These are phyloP conservation scores for Copsychus sechellarum DNA, from an alignment of 2,113 vertebrate genomes.

Conservation along the genomic window DNA sequence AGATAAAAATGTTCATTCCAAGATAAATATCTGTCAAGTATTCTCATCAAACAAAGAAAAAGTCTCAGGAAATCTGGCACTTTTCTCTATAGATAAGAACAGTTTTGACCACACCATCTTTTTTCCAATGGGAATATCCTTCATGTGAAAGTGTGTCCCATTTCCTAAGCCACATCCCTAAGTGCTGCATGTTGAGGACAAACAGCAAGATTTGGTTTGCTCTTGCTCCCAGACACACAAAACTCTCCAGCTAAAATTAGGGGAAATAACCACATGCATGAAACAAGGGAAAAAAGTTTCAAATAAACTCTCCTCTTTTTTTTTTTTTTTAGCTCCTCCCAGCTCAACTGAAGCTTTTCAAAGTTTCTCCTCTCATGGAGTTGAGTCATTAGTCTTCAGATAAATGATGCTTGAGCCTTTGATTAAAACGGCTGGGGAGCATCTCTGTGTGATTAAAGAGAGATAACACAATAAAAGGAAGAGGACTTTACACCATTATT, in stretches of 20 bases:
- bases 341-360: constrained; percentile 46
- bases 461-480: constrained; percentile 64
- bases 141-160: neutral
- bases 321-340: neutral
- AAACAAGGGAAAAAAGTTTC: neutral
- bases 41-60: neutral
- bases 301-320: neutral
- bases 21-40: neutral
- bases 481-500: constrained; percentile 42
- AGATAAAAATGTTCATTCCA: neutral
- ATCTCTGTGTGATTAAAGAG: constrained; percentile 53
- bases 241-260: neutral
- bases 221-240: neutral
- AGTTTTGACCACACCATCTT: neutral
- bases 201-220: neutral
- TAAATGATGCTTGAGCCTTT: constrained; percentile 68
- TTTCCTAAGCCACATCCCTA: neutral
- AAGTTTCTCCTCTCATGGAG: constrained; percentile 45
- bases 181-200: neutral
- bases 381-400: constrained; percentile 52
- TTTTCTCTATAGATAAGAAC: neutral
- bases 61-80: neutral
- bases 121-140: neutral
- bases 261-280: neutral
- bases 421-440: constrained; percentile 68